Conservation (phyloP, 2,888 invertebrate species). For the Cetonia aurata region DNA sequence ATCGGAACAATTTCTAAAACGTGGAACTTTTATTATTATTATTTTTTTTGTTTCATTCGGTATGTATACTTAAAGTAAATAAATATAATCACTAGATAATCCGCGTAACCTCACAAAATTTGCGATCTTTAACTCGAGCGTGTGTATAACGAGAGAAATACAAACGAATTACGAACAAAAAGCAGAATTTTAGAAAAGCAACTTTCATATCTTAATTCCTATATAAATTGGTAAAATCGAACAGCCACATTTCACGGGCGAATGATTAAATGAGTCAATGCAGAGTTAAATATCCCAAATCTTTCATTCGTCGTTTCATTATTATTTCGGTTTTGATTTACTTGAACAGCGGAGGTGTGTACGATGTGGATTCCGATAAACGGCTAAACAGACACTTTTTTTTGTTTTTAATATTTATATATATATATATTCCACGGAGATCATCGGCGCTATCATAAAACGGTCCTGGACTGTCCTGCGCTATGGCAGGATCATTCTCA, state of each 20-base stretch:
- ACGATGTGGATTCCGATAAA: slow-evolving; percentile 42
- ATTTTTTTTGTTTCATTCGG: background rate
- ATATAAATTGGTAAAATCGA: too few relatives aligned
- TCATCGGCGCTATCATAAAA: slow-evolving; percentile 42
- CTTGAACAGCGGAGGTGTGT: slow-evolving; percentile 63
- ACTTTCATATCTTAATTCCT: too few relatives aligned
- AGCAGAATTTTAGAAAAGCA: background rate
- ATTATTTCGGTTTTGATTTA: slow-evolving; percentile 34
- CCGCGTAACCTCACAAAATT: slow-evolving; percentile 15
- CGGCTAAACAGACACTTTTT: slow-evolving; percentile 41
- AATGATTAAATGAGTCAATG: too few relatives aligned
- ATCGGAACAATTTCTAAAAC: slow-evolving; percentile 14
- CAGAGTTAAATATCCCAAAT: slow-evolving; percentile 29
- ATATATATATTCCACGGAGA: slow-evolving; percentile 42
- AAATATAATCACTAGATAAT: slow-evolving; percentile 1
- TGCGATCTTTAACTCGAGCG: slow-evolving; percentile 17
- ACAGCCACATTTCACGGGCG: too few relatives aligned
- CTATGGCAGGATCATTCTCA: slow-evolving; percentile 64
- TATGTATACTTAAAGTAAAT: slow-evolving; percentile 8
- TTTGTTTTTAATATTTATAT: background rate
- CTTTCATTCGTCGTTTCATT: background rate
- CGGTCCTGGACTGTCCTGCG: slow-evolving; percentile 40
- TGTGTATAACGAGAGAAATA: background rate
- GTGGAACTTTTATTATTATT: background rate
- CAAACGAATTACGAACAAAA: background rate